phyloP scores from a whole-genome alignment of 1,140 invertebrate species.

The Drosophila baimaii region DNA sequence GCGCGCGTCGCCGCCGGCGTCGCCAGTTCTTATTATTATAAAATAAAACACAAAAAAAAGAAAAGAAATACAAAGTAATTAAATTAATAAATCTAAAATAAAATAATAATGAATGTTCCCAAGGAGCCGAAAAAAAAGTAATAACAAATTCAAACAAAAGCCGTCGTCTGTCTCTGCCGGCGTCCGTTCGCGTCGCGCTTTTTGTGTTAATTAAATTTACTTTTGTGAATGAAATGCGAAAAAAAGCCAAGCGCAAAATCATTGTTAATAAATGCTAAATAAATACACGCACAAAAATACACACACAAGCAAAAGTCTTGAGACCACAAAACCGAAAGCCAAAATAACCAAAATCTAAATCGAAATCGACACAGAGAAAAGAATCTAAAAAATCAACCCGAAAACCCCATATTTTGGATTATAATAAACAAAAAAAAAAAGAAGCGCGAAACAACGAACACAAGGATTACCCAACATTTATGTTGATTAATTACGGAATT shows the following conservation, averaged over 20 bases:
- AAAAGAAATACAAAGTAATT: conserved; percentile 9
- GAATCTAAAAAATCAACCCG: conserved; percentile 14
- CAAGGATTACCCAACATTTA: conserved; percentile 54
- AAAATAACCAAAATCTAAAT: conserved; percentile 41
- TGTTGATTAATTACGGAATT: conserved; percentile 56
- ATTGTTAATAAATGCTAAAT: conserved; percentile 83
- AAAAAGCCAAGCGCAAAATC: conserved; percentile 81
- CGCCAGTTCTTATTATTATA: conserved; percentile 65
- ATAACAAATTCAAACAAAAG: conserved; percentile 54
- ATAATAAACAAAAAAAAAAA: conserved; percentile 10
- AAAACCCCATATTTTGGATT: conserved; percentile 37
- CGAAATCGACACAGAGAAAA: conserved; percentile 18
- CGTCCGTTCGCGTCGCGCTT: conserved; percentile 31
- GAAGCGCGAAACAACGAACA: conserved; percentile 4
- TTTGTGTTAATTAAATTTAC: conserved; percentile 83
- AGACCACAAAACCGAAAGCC: conserved; percentile 39
- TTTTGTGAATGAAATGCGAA: conserved; percentile 83
- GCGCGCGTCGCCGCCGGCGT: conserved; percentile 29
- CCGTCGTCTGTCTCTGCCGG: conserved; percentile 29
- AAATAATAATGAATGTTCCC: conserved; percentile 15
- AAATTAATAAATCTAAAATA: not conserved
- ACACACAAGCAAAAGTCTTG: conserved; percentile 5
- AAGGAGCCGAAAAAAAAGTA: conserved; percentile 26
- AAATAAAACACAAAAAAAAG: conserved; percentile 22
- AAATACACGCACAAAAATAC: conserved; percentile 52